These are phyloP conservation scores for Ochropleura leucogaster DNA, from an alignment of 2,888 invertebrate genomes.

Conservation along the genomic window DNA sequence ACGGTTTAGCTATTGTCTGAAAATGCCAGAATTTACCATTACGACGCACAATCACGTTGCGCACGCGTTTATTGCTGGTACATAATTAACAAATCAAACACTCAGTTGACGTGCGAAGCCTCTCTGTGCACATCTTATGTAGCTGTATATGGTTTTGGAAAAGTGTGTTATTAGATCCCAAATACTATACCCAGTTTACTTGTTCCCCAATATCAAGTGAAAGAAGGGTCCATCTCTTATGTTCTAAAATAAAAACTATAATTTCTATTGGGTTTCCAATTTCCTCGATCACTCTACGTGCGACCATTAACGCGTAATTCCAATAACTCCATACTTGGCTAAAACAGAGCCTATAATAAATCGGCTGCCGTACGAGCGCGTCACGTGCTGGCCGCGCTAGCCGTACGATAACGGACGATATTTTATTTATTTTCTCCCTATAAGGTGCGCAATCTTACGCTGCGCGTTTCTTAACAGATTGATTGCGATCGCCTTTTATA, in stretches of 20 bases:
- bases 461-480: constrained; percentile 27
- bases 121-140: not conserved
- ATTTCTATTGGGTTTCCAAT: not conserved
- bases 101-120: not conserved
- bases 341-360: constrained; percentile 48
- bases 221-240: not conserved
- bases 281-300: constrained; percentile 6
- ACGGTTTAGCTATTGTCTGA: not conserved
- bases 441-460: constrained; percentile 57
- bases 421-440: constrained; percentile 58
- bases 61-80: not conserved
- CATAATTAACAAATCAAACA: not conserved
- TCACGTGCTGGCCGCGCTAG: constrained; percentile 36
- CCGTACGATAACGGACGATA: constrained; percentile 37
- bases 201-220: not conserved
- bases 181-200: not conserved
- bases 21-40: not conserved
- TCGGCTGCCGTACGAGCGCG: constrained; percentile 24
- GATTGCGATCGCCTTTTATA: constrained; percentile 51
- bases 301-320: constrained; percentile 39
- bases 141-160: not conserved
- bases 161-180: not conserved
- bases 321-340: constrained; percentile 40
- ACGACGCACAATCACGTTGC: not conserved
- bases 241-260: not conserved